Conservation (phyloP, 2,113 vertebrate genomes). For the Asarcornis scutulata region DNA sequence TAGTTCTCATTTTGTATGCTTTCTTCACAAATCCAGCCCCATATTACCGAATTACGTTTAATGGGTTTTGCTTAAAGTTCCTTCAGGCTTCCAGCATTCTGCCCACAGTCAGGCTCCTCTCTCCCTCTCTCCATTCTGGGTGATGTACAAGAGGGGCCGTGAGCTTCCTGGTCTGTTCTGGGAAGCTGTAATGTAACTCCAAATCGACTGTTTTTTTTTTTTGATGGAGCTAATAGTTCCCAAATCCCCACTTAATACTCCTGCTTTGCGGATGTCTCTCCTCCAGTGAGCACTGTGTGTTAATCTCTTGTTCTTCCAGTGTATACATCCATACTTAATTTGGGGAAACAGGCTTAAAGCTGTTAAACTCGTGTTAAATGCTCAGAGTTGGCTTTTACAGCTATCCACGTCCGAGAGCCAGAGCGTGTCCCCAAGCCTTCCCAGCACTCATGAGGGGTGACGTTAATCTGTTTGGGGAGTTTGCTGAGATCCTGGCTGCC, state of each 20-base stretch:
- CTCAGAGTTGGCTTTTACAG: not conserved
- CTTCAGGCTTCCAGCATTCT: not conserved
- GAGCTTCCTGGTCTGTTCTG: not conserved
- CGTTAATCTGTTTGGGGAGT: not conserved
- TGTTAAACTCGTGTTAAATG: slow-evolving; percentile 55
- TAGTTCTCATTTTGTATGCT: not conserved
- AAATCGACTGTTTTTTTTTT: not conserved
- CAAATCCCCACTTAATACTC: not conserved
- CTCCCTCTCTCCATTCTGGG: not conserved
- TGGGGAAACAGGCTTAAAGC: slow-evolving; percentile 60
- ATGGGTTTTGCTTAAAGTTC: not conserved
- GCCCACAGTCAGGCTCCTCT: not conserved
- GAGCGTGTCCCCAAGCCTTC: slow-evolving; percentile 9
- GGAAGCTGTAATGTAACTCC: not conserved
- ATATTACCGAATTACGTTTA: not conserved
- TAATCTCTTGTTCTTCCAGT: slow-evolving; percentile 61
- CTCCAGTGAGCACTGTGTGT: slow-evolving; percentile 22
- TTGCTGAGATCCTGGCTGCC: not conserved
- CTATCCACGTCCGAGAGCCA: slow-evolving; percentile 8
- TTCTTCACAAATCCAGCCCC: not conserved
- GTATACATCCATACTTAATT: slow-evolving; percentile 59
- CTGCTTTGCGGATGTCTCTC: not conserved
- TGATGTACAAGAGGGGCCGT: not conserved
- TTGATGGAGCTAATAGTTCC: not conserved
- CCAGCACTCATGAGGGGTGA: not conserved